phyloP scores from a whole-genome alignment of 2,113 vertebrate species.

The Apaloderma vittatum region DNA sequence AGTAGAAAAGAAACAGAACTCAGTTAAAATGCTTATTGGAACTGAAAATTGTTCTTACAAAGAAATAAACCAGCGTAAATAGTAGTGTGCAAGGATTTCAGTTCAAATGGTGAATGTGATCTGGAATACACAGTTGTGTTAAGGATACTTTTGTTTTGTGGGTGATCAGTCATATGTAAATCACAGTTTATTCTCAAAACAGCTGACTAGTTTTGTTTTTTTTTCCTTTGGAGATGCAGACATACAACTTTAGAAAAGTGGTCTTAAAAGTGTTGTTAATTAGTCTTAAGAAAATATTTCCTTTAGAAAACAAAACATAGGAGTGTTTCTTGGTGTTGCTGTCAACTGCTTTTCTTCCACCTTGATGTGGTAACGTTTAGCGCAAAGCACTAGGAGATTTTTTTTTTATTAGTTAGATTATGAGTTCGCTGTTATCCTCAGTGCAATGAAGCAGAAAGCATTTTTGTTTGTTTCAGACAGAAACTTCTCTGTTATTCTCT shows the following conservation, averaged over 20 bases:
- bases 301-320: neutral
- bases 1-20: neutral
- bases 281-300: neutral
- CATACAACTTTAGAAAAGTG: neutral
- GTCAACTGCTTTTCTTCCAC: neutral
- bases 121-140: neutral
- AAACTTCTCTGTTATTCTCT: neutral
- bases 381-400: neutral
- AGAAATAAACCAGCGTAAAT: neutral
- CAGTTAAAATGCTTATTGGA: neutral
- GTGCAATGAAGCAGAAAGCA: neutral
- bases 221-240: neutral
- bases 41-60: neutral
- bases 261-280: neutral
- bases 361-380: neutral
- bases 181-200: neutral
- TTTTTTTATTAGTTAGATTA: neutral
- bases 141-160: neutral
- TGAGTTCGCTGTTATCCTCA: neutral
- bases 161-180: neutral
- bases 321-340: neutral
- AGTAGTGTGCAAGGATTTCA: neutral
- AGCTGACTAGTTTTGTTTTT: neutral
- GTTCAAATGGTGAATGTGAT: neutral
- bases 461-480: neutral